Evolutionary conservation across 2,888 invertebrate genomes (phyloP), one percentile per base, ranked within the genome.

Genomic region (Parnassius mnemosyne): DNA sequence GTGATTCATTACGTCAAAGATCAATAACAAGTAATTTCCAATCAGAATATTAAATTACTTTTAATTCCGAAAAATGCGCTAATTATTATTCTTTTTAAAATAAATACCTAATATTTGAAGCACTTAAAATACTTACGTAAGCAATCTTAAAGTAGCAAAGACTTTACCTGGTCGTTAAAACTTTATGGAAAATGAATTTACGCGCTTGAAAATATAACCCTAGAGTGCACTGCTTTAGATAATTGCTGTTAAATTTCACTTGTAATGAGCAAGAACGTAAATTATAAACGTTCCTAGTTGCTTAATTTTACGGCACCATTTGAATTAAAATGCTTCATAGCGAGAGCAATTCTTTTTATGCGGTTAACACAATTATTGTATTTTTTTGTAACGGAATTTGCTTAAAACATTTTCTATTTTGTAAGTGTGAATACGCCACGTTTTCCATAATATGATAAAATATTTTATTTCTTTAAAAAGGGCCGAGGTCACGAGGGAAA

Each of bases 181-280:
- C 78, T 85, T 85, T 81, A 79, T 82, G 79, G 83, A 81, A 83
- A 85, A 87, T 81, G 79, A 81, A 82, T 85, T 86, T 82, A 76
- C 78, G 73, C 77, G 75, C 74, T 72, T 61, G 79, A 80, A 84
- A 85, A 84, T 85, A 85, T 82, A 81, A 80, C 79, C 76, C 78
- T 76, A 68, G 81, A 85, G 84, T 84, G 84, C 75, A 75, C 74
- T 79, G 81, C 80, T 84, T 76, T 74, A 82, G 85, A 85, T 89
- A 89, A 89, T 88, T 87, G 85, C 81, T 74, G 77, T 75, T 79
- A 81, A 83, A 82, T 83, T 82, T 78, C 79, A 78, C 77, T 73
- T 73, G 78, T 88, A 87, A 88, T 87, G 85, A 86, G 85, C 72
- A 71, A 76, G 71, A 73, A 68, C 71, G 71, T 70, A 65, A 69